A percentile compares a stretch with the other conserved stretches of the same genome.
phyloP scores from a whole-genome alignment of 2,113 vertebrate species.

The Dolichallabes microphthalmus region DNA sequence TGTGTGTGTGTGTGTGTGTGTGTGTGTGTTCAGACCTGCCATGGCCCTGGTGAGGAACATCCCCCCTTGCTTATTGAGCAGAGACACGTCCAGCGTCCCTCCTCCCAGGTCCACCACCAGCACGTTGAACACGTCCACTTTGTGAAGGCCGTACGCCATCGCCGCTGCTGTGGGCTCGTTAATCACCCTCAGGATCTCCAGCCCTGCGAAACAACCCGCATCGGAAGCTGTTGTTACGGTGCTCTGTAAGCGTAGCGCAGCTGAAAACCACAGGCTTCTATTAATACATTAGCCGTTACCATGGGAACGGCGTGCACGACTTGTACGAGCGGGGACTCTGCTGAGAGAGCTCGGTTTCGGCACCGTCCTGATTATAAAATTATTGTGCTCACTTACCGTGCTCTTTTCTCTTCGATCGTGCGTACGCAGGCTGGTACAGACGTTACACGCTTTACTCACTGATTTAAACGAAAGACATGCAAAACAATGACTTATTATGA shows the following conservation, averaged over 20 bases:
- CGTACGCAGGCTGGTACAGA: too few relatives aligned
- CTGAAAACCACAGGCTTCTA: not conserved
- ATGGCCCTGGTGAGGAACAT: slow-evolving; percentile 97
- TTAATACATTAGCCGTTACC: not conserved
- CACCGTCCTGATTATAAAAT: too few relatives aligned
- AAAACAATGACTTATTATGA: not conserved
- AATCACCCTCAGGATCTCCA: slow-evolving; percentile 88
- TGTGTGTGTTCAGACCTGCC: slow-evolving; percentile 80
- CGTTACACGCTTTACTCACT: too few relatives aligned
- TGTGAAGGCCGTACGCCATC: slow-evolving; percentile 97
- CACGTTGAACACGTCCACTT: slow-evolving; percentile 89
- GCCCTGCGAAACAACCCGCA: slow-evolving; percentile 67
- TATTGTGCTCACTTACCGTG: too few relatives aligned
- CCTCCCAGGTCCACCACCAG: slow-evolving; percentile 96
- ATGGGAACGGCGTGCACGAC: too few relatives aligned
- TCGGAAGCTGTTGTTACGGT: not conserved
- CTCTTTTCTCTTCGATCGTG: too few relatives aligned
- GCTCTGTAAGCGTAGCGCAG: not conserved
- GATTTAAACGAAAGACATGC: too few relatives aligned
- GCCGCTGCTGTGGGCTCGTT: slow-evolving; percentile 96
- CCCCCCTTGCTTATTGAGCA: slow-evolving; percentile 94
- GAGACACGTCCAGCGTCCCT: slow-evolving; percentile 92
- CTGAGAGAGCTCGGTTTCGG: too few relatives aligned
- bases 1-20: not conserved
- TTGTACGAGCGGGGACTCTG: too few relatives aligned